Evolutionary conservation across 2,888 invertebrate genomes (phyloP), one percentile per base, ranked within the genome.

Genomic region (Imbricaverruca yamaguchii): DNA sequence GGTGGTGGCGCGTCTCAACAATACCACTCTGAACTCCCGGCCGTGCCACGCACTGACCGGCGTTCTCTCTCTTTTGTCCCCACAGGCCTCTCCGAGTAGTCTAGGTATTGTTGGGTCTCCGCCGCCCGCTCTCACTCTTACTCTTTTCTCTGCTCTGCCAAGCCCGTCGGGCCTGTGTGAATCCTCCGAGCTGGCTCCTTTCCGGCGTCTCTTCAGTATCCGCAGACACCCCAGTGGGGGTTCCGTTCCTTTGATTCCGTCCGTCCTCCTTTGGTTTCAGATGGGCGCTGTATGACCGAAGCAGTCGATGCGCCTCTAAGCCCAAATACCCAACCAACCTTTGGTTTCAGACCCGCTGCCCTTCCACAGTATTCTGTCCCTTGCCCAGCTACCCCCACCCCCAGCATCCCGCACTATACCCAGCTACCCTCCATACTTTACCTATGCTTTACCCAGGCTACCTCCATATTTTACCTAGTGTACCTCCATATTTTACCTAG

Each of bases 21-120:
- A 53, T 74, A 74, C 53, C 53, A 53, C 18, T 39, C 69, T 13
- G 69, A 39, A 13, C 65, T 1, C 39, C 69, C 3, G 6, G 39
- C 39, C 13, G 74, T 8, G 53, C 74, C 67, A 18, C 10, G 21
- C 25, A 25, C 53, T 74, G 74, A 74, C 74, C 74, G 53, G 53
- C 74, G 53, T 15, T 53, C 18, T 53, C 39, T 39, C 10, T 25
- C 25, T 25, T 53, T 53, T 53, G 74, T 53, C 8, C 74, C 74
- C 53, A 53, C 74, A 74, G 74, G 74, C 74, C 39, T 74, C 74
- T 74, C 74, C 74, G 74, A 74, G 18, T 74, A 74, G 74, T 74
- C 74, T 74, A 74, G 74, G 74, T 74, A 74, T 53, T 74, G 74
- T 74, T 74, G 74, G 74, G 74, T 53, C 69, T 12, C 74, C 74